Base-by-base conservation (phyloP, 2,888 invertebrate species). In the Andricus curvator region DNA sequence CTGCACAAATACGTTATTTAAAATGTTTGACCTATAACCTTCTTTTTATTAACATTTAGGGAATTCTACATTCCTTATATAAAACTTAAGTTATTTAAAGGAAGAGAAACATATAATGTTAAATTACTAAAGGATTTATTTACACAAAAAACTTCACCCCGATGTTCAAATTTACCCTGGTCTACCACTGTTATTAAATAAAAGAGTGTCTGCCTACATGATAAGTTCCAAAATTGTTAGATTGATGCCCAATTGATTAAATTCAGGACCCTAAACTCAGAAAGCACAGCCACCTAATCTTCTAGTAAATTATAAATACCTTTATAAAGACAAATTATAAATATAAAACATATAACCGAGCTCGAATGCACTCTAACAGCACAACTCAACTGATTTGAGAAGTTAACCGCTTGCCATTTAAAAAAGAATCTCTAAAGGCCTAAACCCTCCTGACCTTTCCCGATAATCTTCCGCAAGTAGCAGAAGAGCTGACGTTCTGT, bases 401-500 rank as follows among this genome's bases (percentile, higher is more conserved):
- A 74, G 74, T 74, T 56, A 56, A 74, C 33, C 56, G 74, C 56
- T 74, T 74, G 56, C 56, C 56, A 74, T 74, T 74, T 74, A 56
- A 56, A 74, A 74, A 74, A 74, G 56, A 74, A 56, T 70, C 51
- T n/a, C 29, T 29, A 70, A 74, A 74, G 48, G 20, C 70, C 51
- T 29, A 70, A 74, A 15, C 56, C 11, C 56, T 74, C 33, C 56
- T 48, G 81, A 82, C 83, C 84, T 82, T 82, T 78, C 51, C 60
- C 81, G 81, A 83, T 83, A 81, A 84, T 83, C 83, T 83, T 84
- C 80, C 82, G 48, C 65, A 76, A 70, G 79, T 79, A 76, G 65
- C 67, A 78, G 77, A 51, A 77, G 77, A 74, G 79, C 37, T 51
- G 77, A 86, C 93, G 78, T 92, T 92, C 37, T 22, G 74, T 80